Percentiles rank a stretch among this genome's conserved stretches.
phyloP scores from a whole-genome alignment of 2,113 vertebrate species.

The Xiphophorus couchianus region DNA sequence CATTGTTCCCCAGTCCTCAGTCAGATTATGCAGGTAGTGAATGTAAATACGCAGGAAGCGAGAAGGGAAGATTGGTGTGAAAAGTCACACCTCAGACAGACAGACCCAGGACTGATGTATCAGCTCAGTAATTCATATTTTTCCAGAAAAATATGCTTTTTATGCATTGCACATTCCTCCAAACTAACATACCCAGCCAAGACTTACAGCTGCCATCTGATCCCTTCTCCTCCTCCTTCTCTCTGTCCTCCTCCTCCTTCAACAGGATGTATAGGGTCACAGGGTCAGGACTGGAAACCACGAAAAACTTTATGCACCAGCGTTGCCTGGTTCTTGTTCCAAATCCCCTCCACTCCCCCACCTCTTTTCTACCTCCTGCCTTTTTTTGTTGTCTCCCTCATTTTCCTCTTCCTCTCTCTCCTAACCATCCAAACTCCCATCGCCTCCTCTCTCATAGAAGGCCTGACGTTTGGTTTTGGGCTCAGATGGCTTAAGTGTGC shows the following conservation, averaged over 20 bases:
- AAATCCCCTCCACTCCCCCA: slow-evolving; percentile 37
- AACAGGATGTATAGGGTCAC: slow-evolving; percentile 76
- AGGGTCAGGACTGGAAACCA: slow-evolving; percentile 73
- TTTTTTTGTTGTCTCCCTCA: slow-evolving; percentile 33
- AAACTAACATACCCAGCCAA: slow-evolving; percentile 25
- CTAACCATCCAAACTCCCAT: slow-evolving; percentile 56
- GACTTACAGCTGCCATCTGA: slow-evolving; percentile 66
- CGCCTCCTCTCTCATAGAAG: slow-evolving; percentile 28
- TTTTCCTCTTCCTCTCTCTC: slow-evolving; percentile 39
- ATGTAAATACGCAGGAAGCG: slow-evolving; percentile 58
- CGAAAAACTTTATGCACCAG: slow-evolving; percentile 69
- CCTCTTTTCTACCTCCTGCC: slow-evolving; percentile 48
- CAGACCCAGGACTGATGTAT: slow-evolving; percentile 8
- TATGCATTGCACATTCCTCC: slow-evolving; percentile 3
- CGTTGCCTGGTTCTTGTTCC: slow-evolving; percentile 68
- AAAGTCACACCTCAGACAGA: slow-evolving; percentile 67
- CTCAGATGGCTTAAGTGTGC: slow-evolving; percentile 78
- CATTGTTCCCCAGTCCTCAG: slow-evolving; percentile 58
- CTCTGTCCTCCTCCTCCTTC: slow-evolving; percentile 30
- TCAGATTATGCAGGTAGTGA: slow-evolving; percentile 58
- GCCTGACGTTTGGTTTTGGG: slow-evolving; percentile 69
- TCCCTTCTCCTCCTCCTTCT: slow-evolving; percentile 45
- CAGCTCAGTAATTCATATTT: slow-evolving; percentile 21
- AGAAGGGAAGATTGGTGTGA: slow-evolving; percentile 50
- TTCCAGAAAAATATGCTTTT: background rate